phyloP scores from a whole-genome alignment of 2,888 invertebrate genomes.

The Escarpia spicata region DNA sequence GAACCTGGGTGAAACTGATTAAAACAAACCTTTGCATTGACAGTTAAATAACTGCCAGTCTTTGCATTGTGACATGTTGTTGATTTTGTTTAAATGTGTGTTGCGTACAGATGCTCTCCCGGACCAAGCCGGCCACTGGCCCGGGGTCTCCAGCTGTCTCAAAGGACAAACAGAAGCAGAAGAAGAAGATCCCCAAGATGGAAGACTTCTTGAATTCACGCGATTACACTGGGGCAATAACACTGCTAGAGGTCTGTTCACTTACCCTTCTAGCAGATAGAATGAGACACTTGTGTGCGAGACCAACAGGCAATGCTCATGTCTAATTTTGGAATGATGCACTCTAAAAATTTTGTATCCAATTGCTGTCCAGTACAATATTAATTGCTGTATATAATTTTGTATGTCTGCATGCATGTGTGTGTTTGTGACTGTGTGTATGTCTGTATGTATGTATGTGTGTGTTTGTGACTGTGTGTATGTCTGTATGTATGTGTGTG shows the following conservation, averaged over 20 bases:
- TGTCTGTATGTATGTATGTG: too few relatives aligned
- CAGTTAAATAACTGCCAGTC: background rate
- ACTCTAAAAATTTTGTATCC: background rate
- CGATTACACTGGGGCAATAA: conserved; percentile 94
- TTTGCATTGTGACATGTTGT: background rate
- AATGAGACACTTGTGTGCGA: background rate
- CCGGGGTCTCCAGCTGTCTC: conserved; percentile 44
- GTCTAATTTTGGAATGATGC: background rate
- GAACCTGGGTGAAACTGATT: background rate
- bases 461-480: too few relatives aligned
- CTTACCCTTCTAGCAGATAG: background rate
- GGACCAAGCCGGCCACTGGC: conserved; percentile 65
- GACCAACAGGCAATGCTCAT: background rate
- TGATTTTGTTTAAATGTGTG: background rate
- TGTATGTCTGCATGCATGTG: too few relatives aligned
- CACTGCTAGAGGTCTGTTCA: conserved; percentile 76
- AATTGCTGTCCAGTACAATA: too few relatives aligned
- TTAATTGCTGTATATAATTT: too few relatives aligned
- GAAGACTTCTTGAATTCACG: conserved; percentile 89
- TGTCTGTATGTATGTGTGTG: too few relatives aligned
- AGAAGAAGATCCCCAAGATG: conserved; percentile 74
- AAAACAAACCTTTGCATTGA: background rate
- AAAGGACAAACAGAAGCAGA: conserved; percentile 49
- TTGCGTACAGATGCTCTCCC: conserved; percentile 61
- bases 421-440: too few relatives aligned